phyloP scores from a whole-genome alignment of 1,140 invertebrate genomes.

The Littorina saxatilis region DNA sequence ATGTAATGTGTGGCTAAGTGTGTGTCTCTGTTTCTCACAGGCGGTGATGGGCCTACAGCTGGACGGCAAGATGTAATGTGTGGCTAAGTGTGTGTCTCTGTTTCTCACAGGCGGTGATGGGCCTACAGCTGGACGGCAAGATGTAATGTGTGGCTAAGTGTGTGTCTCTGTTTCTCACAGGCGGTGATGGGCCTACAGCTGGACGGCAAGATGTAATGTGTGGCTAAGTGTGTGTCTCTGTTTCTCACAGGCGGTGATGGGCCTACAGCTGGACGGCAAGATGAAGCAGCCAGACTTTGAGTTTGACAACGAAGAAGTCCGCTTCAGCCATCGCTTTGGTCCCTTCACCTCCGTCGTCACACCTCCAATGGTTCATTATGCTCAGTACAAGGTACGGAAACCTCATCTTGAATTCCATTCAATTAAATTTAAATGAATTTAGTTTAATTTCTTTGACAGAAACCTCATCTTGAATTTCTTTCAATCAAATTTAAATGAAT shows the following conservation, averaged over 20 bases:
- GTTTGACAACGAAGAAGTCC: constrained; percentile 95
- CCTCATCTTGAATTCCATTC: too few species aligned
- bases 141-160: constrained; percentile 69
- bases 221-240: background rate
- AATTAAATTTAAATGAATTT: too few species aligned
- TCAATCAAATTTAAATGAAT: too few species aligned
- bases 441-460: too few species aligned
- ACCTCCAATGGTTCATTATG: constrained; percentile 92
- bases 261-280: constrained; percentile 83
- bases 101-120: constrained; percentile 76
- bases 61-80: constrained; percentile 80
- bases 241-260: constrained; percentile 81
- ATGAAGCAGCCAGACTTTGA: constrained; percentile 87
- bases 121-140: constrained; percentile 83
- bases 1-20: too few species aligned
- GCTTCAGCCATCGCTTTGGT: constrained; percentile 95
- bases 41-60: constrained; percentile 82
- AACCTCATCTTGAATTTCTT: too few species aligned
- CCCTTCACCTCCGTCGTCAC: constrained; percentile 91
- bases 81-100: too few species aligned
- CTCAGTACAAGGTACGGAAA: constrained; percentile 83
- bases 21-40: too few species aligned
- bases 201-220: constrained; percentile 80
- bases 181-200: constrained; percentile 84
- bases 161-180: constrained; percentile 75